Base-by-base conservation (phyloP, 1,140 invertebrate species). In the Atopsyche davidsoni region DNA sequence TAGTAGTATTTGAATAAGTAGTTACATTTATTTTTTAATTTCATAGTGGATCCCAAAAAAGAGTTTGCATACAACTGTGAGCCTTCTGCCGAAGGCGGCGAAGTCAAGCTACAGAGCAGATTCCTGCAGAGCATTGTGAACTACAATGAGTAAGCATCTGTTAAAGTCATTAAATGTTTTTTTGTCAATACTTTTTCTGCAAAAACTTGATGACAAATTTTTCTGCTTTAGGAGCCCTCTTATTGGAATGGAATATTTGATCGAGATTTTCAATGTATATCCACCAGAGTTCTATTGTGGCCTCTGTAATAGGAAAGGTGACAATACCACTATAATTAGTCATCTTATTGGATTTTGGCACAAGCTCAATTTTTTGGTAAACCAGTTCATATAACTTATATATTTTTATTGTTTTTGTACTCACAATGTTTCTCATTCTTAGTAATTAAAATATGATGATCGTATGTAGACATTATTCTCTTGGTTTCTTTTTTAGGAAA, bases 301-400 rank as follows among this genome's bases (percentile, higher is more conserved):
- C 7, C 39, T 56, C 9, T 56, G 54, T 45, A 32, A 45, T 19
- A 38, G 19, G 7, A 41, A 13, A 13, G 48, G 44, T 3, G 32
- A 43, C 19, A 28, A 25, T 43, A 10, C 23, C 32, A 43, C 36
- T 25, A 51, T 56, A n/a, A 4, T 56, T 9, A 47, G 39, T 19
- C 54, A 56, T 34, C 35, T 56, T 16, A 25, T 46, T n/a, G 48
- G 48, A 18, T 22, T 38, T 18, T 21, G 39, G 17, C 54, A 56
- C 32, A 56, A 47, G 24, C 10, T 48, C 16, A 51, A 47, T 21
- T 56, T 24, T 40, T 43, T 56, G 54, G 54, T 56, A n/a, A n/a
- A n/a, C n/a, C n/a, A n/a, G n/a, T n/a, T n/a, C n/a, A n/a, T n/a
- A n/a, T n/a, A n/a, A n/a, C n/a, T n/a, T n/a, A n/a, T n/a, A n/a